A percentile compares a stretch with the other conserved stretches of the same genome.
phyloP scores from a whole-genome alignment of 2,888 invertebrate genomes.

The Tachina lurida region DNA sequence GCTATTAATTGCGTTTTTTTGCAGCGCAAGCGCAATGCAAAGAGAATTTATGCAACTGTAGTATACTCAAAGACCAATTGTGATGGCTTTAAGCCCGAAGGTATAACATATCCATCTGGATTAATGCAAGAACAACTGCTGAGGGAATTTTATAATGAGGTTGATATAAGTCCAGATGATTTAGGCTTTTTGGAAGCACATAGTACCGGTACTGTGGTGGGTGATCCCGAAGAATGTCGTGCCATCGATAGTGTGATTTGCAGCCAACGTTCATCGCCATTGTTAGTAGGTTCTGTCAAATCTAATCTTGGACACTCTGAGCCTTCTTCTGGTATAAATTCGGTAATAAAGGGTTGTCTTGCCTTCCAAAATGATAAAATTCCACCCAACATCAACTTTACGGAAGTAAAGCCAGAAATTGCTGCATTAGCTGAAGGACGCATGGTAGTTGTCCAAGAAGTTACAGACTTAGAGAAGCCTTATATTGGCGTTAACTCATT shows the following conservation, averaged over 20 bases:
- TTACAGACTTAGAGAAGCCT: conserved; percentile 88
- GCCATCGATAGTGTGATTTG: conserved; percentile 92
- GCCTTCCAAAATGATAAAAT: conserved; percentile 91
- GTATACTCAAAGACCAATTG: conserved; percentile 92
- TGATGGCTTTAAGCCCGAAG: conserved; percentile 89
- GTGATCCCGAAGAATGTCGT: conserved; percentile 95
- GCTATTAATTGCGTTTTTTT: conserved; percentile 88
- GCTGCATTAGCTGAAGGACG: conserved; percentile 86
- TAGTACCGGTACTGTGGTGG: conserved; percentile 91
- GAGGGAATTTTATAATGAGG: conserved; percentile 87
- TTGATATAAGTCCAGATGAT: conserved; percentile 87
- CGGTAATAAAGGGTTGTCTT: conserved; percentile 91
- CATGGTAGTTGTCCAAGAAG: conserved; percentile 89
- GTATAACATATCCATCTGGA: conserved; percentile 88
- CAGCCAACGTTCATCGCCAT: conserved; percentile 88
- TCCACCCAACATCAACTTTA: conserved; percentile 93
- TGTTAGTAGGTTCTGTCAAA: conserved; percentile 95
- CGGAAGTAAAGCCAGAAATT: conserved; percentile 85
- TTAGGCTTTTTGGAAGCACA: conserved; percentile 94
- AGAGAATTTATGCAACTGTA: conserved; percentile 87
- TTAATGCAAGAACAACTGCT: conserved; percentile 86
- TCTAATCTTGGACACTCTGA: conserved; percentile 97
- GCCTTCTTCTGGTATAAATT: conserved; percentile 92
- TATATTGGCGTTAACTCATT: conserved; percentile 94
- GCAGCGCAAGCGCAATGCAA: conserved; percentile 88